Evolutionary conservation across 2,113 vertebrate genomes (phyloP).

Genomic region (Thymallus thymallus): DNA sequence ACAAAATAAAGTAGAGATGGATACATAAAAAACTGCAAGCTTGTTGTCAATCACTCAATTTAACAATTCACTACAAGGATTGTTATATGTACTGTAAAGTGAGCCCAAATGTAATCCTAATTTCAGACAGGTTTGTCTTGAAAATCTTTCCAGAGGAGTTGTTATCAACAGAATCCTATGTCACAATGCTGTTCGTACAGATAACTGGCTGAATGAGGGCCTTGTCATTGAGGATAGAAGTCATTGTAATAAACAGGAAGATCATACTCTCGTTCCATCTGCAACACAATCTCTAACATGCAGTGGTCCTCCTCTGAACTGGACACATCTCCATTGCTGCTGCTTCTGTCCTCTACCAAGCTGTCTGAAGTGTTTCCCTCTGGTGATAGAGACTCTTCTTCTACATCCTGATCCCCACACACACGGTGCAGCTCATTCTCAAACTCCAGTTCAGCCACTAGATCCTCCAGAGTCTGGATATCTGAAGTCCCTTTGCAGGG

Average conservation of each 20-base stretch:
- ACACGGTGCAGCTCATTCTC: slow-evolving; percentile 30
- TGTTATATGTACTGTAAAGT: neutral
- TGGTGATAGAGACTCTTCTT: neutral
- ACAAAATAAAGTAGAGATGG: neutral
- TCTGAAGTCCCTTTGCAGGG: slow-evolving; percentile 4
- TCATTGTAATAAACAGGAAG: slow-evolving; percentile 8
- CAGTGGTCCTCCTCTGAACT: too few species aligned
- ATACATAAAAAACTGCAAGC: neutral
- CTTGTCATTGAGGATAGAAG: neutral
- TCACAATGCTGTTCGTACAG: neutral
- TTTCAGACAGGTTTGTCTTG: too few species aligned
- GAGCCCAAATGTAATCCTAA: neutral
- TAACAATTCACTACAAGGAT: neutral
- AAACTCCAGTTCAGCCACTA: slow-evolving; percentile 39
- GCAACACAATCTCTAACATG: slow-evolving; percentile 18
- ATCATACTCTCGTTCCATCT: slow-evolving; percentile 29
- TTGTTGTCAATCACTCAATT: neutral
- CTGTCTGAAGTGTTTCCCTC: neutral
- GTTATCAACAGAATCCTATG: neutral
- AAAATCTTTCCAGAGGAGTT: neutral
- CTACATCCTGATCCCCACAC: neutral
- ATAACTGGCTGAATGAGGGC: neutral
- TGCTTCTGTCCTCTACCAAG: neutral
- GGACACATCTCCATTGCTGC: neutral
- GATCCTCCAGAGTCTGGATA: slow-evolving; percentile 17